Evolutionary conservation across 2,113 vertebrate species (phyloP), one percentile per base, ranked within the genome.

Genomic region (Cariama cristata): DNA sequence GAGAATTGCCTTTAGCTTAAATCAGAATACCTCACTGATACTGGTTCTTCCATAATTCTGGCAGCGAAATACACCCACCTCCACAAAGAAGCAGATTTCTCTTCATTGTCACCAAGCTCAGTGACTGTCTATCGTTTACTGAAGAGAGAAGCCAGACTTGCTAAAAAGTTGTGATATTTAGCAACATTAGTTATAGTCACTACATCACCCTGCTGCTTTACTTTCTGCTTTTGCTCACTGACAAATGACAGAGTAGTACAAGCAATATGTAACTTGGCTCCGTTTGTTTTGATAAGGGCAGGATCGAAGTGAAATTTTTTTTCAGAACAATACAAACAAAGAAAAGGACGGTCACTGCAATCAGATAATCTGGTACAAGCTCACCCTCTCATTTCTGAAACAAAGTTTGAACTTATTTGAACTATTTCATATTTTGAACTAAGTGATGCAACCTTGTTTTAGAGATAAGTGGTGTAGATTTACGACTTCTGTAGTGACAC

Each of bases 91-190:
- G 52, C 86, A 90, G 44, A 75, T 95, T 94, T 88, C 92, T 84
- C 80, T 91, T 96, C 69, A 82, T 96, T 96, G 81, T 92, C 84
- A 82, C 80, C 66, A 86, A 58, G 86, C 80, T 97, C 20, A 30
- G 76, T 87, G 91, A 49, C 86, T 93, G 64, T 45, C 90, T 96
- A 73, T 85, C 88, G 67, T 93, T 95, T 97, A 79, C 86, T 75
- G 73, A 89, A 74, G 49, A 94, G 69, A 85, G 83, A 94, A 96
- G 69, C 84, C 86, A 97, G 89, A 94, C 91, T 90, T 89, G 80
- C 93, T 97, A 95, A 96, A 87, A 76, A 91, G 89, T 93, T 94
- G 94, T 91, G 91, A 96, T 95, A 91, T 96, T 96, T 95, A 96
- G 89, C 93, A 91, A 82, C 89, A 76, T 93, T 90, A 94, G 92